Base-by-base conservation (phyloP, 2,888 invertebrate genomes). In the Lordiphosa andalusiaca region DNA sequence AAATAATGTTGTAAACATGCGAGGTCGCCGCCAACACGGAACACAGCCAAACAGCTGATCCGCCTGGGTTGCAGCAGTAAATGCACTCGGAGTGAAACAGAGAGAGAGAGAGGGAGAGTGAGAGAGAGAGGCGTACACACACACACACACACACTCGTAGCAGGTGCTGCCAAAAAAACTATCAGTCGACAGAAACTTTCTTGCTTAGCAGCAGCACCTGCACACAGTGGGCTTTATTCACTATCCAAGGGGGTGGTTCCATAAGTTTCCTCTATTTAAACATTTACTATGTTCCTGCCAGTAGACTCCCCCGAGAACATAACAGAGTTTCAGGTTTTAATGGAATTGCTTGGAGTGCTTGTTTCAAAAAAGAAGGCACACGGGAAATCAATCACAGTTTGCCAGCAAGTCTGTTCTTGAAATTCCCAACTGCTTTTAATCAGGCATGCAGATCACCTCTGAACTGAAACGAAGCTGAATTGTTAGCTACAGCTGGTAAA, bases 1-100 rank as follows among this genome's bases (percentile, higher is more conserved):
- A 25, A 13, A 42, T 58, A 73, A 73, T 68, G 58, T 65, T 82
- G 75, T 82, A 76, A 78, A 78, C 83, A 76, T 78, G 75, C 75
- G 67, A 61, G 74, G 77, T 59, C 73, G 61, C 33, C 54, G 64
- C 55, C 55, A 54, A 10, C 25, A 70, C 48, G 53, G 57, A 44
- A 44, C 46, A 53, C 51, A 52, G 16, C 3, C 39, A 30, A 44
- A 44, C 44, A 44, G 44, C 44, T 76, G 75, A 76, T 76, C 39
- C 54, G 52, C 64, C 47, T 38, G 2, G 25, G 25, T 48, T 41
- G 16, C 47, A 36, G 19, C 21, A 51, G 39, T 46, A 52, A 35
- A 23, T 13, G 37, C 51, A 54, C 21, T 44, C 46, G 48, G 42
- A 25, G 6, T 23, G 16, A 33, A 16, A 41, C 30, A 35, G 12